A percentile compares a stretch with the other conserved stretches of the same genome.
Evolutionary conservation across 2,113 vertebrate genomes (phyloP).

Genomic region (Peromyscus leucopus): DNA sequence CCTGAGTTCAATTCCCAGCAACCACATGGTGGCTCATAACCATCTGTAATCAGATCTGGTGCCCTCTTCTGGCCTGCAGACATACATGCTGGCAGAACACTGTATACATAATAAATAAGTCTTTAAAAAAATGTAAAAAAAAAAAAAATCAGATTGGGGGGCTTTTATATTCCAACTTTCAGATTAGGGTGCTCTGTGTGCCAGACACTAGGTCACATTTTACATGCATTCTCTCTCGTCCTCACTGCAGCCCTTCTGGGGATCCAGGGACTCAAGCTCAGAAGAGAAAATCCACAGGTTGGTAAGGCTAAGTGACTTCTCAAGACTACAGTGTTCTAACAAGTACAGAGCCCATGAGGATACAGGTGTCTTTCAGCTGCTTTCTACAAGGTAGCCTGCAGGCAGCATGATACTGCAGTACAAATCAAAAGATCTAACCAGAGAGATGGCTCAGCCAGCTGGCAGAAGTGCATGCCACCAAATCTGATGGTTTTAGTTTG

Average conservation of each 20-base stretch:
- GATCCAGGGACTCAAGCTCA: neutral
- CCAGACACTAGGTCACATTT: neutral
- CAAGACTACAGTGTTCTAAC: neutral
- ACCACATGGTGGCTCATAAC: no score
- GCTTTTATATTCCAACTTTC: neutral
- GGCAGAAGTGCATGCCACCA: neutral
- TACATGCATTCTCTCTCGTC: neutral
- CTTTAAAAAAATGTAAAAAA: no score
- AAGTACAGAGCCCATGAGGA: neutral
- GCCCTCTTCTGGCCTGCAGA: no score
- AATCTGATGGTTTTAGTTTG: neutral
- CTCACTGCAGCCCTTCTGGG: neutral
- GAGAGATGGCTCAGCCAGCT: neutral
- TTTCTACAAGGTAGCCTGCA: neutral
- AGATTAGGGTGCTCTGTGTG: neutral
- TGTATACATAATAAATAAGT: no score
- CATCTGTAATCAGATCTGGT: no score
- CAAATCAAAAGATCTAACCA: constrained; percentile 5
- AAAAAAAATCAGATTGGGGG: neutral
- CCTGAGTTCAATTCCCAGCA: no score
- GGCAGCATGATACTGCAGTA: neutral
- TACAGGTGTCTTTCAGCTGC: neutral
- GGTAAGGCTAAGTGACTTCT: neutral
- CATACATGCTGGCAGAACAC: no score
- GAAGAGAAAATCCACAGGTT: constrained; percentile 18